Evolutionary conservation across 2,797 vertebrate species (phyloP), one percentile per base, ranked within the genome.

Genomic region (Florisuga fusca): DNA sequence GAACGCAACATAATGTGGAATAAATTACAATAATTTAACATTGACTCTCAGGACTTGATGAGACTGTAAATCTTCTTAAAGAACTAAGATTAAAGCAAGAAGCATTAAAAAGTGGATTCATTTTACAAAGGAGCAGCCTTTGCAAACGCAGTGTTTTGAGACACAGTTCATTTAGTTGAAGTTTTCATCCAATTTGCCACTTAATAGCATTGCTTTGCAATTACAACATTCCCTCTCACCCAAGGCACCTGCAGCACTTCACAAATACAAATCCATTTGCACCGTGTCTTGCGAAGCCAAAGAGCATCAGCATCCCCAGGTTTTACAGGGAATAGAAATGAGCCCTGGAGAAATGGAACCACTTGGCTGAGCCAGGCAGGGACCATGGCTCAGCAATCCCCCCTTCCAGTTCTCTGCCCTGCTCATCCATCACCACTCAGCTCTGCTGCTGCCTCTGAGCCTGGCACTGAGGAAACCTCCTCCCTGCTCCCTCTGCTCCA

Each of bases 1-100:
- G 45, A 96, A 94, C 36, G 18, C 68, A 89, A 94, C 88, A 78
- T 92, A 93, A 94, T 78, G 92, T 82, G 88, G 94, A 92, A 95
- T 97, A 96, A 96, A 96, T 97, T 97, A 96, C 92, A 97, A 94
- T 95, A 95, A 97, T 95, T 96, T 95, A 94, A 94, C 87, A 66
- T 89, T 84, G 96, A 88, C 95, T 93, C 91, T 88, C 89, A 92
- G 93, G 75, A 58, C 84, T 94, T 59, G 87, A 81, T 82, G 80
- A 89, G 84, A 90, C 79, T 55, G 93, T 96, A 96, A 96, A 97
- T 96, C 96, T 95, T 71, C 87, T 90, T 91, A 92, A 95, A 94
- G 94, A 80, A 81, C 15, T 3, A 43, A 84, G 89, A 95, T 95
- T 94, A 93, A 92, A 95, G 74, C 51, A 38, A 61, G 93, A 57